Evolutionary conservation across 2,113 vertebrate species (phyloP), one percentile per base, ranked within the genome.

Genomic region (Misgurnus mizolepis): DNA sequence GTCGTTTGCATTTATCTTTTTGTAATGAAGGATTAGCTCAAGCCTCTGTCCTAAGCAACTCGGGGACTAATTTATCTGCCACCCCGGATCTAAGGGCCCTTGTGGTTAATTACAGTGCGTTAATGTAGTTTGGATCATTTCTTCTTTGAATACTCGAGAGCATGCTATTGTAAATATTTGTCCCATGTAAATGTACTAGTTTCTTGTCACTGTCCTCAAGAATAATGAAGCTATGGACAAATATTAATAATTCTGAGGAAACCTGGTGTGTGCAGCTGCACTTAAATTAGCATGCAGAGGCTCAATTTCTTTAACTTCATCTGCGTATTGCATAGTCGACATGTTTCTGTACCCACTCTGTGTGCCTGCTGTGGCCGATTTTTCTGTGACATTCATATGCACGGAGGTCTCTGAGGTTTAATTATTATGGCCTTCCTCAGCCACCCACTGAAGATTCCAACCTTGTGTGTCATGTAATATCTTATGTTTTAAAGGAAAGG

Each of bases 21-120:
- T 93, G 91, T 93, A 93, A 94, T 93, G 93, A 94, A 93, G 93
- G 93, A 93, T 94, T 94, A 94, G 88, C 88, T 88, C 89, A 91
- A 91, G 91, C 92, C 92, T 89, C 89, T 92, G 88, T 93, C 91
- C 89, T 55, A 88, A 89, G 92, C 89, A 94, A 91, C 93, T 92
- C 90, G 66, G 93, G 93, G 93, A 94, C 93, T 92, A 94, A 94
- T 94, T 94, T 94, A 93, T 86, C 90, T 65, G 83, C 85, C 90
- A 92, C 93, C 87, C 90, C 89, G 93, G 89, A 93, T 90, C 92
- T 86, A 89, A 77, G 81, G 91, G 78, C 92, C 90, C 93, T 89
- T 83, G 90, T 92, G 91, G 91, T 94, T 94, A 94, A 94, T 94
- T 94, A 94, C 90, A 92, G 92, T 93, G 93, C 91, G 93, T 94